phyloP scores from a whole-genome alignment of 2,113 vertebrate genomes.

The Vanacampus margaritifer region DNA sequence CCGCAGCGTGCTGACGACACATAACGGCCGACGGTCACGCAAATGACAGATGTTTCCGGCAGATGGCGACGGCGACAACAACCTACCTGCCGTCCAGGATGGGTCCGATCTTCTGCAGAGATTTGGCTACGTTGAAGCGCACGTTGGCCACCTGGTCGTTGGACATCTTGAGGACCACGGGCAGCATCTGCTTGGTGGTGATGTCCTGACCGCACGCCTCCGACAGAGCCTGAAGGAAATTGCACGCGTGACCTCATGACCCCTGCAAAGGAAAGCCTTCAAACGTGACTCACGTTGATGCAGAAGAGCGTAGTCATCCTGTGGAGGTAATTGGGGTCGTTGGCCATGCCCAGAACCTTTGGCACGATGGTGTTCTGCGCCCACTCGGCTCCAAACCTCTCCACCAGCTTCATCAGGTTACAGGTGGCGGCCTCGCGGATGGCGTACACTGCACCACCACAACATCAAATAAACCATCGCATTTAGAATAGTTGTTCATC shows the following conservation, averaged over 20 bases:
- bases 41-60: neutral
- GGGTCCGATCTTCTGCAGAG: constrained; percentile 87
- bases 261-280: neutral
- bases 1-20: constrained; percentile 76
- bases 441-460: constrained; percentile 75
- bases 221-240: constrained; percentile 74
- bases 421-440: constrained; percentile 86
- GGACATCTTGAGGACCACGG: constrained; percentile 87
- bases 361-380: constrained; percentile 88
- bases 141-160: constrained; percentile 90
- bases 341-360: constrained; percentile 87
- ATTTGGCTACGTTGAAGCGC: constrained; percentile 90
- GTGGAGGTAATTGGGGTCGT: constrained; percentile 88
- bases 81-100: constrained; percentile 79
- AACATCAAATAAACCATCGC: neutral
- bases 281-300: constrained; percentile 79
- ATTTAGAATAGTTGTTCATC: too few species aligned
- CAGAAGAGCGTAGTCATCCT: constrained; percentile 93
- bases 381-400: constrained; percentile 89
- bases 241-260: neutral
- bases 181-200: constrained; percentile 89
- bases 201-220: constrained; percentile 86
- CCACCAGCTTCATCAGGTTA: constrained; percentile 87
- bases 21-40: neutral
- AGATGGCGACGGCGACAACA: constrained; percentile 12